These are phyloP conservation scores for Acanthurus leucopareius DNA, from an alignment of 2,797 vertebrate species.

Conservation along the genomic window DNA sequence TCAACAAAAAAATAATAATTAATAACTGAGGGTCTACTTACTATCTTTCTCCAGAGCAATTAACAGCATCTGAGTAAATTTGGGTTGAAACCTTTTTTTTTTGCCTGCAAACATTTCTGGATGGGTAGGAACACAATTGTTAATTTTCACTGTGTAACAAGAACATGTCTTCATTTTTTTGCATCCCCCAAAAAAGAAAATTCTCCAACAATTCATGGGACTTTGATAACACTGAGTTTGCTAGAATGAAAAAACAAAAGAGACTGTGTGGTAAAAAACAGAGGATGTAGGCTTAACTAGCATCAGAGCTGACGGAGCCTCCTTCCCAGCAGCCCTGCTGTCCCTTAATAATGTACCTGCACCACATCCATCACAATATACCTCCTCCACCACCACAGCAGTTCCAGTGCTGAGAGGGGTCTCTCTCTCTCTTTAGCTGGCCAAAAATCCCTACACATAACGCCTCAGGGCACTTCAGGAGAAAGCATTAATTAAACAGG, in stretches of 20 bases:
- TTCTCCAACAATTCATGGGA: background rate
- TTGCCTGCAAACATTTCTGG: background rate
- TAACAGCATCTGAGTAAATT: background rate
- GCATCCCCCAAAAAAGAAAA: background rate
- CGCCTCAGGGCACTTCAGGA: constrained; percentile 57
- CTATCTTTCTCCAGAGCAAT: background rate
- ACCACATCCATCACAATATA: background rate
- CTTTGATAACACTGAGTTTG: background rate
- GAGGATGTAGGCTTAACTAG: background rate
- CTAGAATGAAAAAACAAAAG: background rate
- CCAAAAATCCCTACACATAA: constrained; percentile 15
- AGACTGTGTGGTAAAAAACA: constrained; percentile 7
- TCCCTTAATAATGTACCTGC: constrained; percentile 21
- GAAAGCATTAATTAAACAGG: constrained; percentile 65
- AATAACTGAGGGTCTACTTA: background rate
- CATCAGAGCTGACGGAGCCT: constrained; percentile 5
- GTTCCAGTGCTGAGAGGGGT: constrained; percentile 8
- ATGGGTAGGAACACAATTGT: background rate
- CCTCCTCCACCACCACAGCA: background rate
- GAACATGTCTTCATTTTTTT: background rate
- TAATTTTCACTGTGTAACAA: background rate
- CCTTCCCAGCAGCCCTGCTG: constrained; percentile 15
- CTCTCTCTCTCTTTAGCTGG: background rate
- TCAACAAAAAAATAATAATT: background rate
- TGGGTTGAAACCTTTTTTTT: background rate